phyloP scores from a whole-genome alignment of 2,113 vertebrate genomes.

The Ptyas mucosa region DNA sequence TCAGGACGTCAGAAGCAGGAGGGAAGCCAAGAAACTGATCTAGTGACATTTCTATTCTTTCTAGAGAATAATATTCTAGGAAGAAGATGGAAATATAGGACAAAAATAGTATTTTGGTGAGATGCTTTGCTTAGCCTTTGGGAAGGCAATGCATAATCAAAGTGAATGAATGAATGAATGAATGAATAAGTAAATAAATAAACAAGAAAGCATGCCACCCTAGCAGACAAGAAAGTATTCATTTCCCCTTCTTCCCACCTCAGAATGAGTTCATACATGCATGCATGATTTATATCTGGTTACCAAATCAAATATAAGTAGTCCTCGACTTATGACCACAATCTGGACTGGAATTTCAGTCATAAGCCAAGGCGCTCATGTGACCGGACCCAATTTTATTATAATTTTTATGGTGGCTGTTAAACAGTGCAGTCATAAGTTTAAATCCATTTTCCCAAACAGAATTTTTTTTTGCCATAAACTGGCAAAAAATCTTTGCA shows the following conservation, averaged over 20 bases:
- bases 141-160: background rate
- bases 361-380: background rate
- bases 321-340: background rate
- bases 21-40: conserved; percentile 31
- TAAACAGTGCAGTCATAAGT: background rate
- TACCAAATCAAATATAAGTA: background rate
- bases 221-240: background rate
- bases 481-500: background rate
- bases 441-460: background rate
- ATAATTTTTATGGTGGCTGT: background rate
- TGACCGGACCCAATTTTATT: background rate
- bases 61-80: background rate
- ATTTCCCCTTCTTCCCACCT: background rate
- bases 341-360: background rate
- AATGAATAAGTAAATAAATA: background rate
- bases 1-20: background rate
- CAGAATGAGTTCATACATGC: background rate
- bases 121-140: background rate
- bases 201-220: background rate
- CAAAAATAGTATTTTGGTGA: background rate
- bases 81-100: background rate
- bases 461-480: background rate
- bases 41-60: background rate
- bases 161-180: background rate
- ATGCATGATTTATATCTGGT: background rate